These are phyloP conservation scores for Fulmarus glacialis DNA, from an alignment of 2,113 vertebrate species.

Conservation along the genomic window DNA sequence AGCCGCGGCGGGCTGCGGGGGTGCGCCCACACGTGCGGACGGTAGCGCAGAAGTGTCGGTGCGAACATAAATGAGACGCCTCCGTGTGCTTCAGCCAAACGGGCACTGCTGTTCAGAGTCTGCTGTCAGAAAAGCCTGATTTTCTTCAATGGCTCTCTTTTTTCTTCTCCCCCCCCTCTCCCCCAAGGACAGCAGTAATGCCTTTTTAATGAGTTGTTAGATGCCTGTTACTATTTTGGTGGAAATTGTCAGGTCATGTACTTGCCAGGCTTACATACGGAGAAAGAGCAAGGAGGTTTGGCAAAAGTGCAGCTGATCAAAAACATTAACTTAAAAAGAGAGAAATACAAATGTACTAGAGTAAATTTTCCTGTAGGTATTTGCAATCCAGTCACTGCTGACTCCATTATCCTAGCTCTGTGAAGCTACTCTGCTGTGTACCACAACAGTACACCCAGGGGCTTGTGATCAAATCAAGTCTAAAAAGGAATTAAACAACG, in stretches of 20 bases:
- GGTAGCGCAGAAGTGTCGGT: accelerated
- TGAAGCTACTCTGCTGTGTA: background rate
- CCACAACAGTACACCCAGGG: accelerated
- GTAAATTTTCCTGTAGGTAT: background rate
- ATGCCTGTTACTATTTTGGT: background rate
- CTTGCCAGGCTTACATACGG: background rate
- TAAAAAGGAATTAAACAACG: background rate
- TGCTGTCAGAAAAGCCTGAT: accelerated
- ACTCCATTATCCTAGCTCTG: accelerated
- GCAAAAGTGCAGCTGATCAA: background rate
- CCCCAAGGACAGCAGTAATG: background rate
- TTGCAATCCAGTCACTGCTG: background rate
- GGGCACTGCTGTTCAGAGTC: accelerated
- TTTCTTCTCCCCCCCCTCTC: accelerated
- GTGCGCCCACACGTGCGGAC: accelerated
- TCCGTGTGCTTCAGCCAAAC: accelerated
- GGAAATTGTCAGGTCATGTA: background rate
- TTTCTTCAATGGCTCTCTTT: accelerated
- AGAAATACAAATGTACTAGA: background rate
- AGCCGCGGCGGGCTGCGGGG: accelerated
- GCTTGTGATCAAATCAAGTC: background rate
- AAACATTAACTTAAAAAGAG: background rate
- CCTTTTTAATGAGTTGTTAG: background rate
- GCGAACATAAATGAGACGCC: accelerated
- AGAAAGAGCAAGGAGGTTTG: background rate